Base-by-base conservation (phyloP, 2,113 vertebrate genomes). In the Peromyscus polionotus region DNA sequence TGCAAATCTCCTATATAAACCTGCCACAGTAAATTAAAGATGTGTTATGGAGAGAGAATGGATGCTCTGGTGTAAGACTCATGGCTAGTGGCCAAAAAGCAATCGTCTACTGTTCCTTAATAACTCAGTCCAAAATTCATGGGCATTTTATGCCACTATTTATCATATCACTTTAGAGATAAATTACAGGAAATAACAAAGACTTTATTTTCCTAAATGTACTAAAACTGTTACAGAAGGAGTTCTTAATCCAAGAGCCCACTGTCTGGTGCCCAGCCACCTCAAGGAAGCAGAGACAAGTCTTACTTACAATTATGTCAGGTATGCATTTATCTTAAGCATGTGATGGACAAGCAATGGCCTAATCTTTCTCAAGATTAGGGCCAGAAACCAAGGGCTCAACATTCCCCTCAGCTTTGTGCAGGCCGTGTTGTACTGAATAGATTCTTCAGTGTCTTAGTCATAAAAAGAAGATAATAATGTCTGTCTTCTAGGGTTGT, bases 91-190 rank as follows among this genome's bases (percentile, higher is more conserved):
- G 75, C 97, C 97, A 98, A 92, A 77, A 77, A 54, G 3, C 94
- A 98, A 96, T 96, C 68, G 92, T 97, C 97, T 95, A 81, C 42
- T 97, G 72, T 94, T 98, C 95, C 98, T 98, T 98, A 97, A 97
- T 72, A 95, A 96, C 75, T 98, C 93, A 85, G 70, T 95, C 85
- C 89, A 86, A 96, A 95, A 97, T 88, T 36, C 22, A 96, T 57
- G 77, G 88, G 45, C 85, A 54, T 96, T 91, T 97, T 93, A 95
- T 77, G 22, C 1, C 17, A 92, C 87, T 54, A 79, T 95, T 85
- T 91, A 88, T 90, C 39, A 96, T 92, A 95, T 88, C 61, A 88
- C 0, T 0, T 88, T 45, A 68, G 76, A 97, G 97, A 98, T 94
- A 84, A 97, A 88, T 72, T 94, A 48, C 28, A 83, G 97, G 81